Evolutionary conservation across 2,797 vertebrate species (phyloP), one percentile per base, ranked within the genome.

Genomic region (Fratercula arctica): DNA sequence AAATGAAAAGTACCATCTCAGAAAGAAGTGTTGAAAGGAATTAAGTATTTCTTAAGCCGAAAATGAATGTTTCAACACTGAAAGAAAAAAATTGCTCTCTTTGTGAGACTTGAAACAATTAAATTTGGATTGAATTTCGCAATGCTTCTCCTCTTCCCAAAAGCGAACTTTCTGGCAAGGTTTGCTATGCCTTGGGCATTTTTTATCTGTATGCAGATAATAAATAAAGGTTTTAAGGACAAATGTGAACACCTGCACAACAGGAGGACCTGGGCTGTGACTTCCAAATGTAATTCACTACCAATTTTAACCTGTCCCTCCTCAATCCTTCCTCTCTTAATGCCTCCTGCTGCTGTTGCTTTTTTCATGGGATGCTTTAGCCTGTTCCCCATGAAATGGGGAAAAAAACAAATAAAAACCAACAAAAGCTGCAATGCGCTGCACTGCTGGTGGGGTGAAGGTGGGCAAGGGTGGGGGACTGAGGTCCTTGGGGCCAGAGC

Each of bases 1-100:
- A 91, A 77, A 72, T 64, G 25, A 85, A 89, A 89, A 85, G 83
- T 80, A 7, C 9, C 16, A n/a, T 77, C 33, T 86, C 45, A 61
- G 41, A 95, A 85, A 75, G 25, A 81, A 37, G 28, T 33, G 60
- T 45, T 94, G 89, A 94, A 83, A 91, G n/a, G 64, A 77, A 83
- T 68, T 13, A 92, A 94, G 60, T 57, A 43, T 25, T 89, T 63
- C 20, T 87, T 60, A 69, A 90, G 41, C 39, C 86, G 69, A 87
- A 92, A 94, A 95, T n/a, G 6, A 88, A 53, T 57, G 23, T 84
- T 96, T 88, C 48, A 75, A 87, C 60, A 85, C 3, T n/a, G 29
- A 16, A 10, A 2, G 21, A 6, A 7, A 19, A 61, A 43, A 28
- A 54, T 16, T 37, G 1, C 43, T 89, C 39, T 12, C 26, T 89